A percentile compares a stretch with the other conserved stretches of the same genome.
Evolutionary conservation across 2,113 vertebrate species (phyloP).

Genomic region (Typhlomys cinereus): DNA sequence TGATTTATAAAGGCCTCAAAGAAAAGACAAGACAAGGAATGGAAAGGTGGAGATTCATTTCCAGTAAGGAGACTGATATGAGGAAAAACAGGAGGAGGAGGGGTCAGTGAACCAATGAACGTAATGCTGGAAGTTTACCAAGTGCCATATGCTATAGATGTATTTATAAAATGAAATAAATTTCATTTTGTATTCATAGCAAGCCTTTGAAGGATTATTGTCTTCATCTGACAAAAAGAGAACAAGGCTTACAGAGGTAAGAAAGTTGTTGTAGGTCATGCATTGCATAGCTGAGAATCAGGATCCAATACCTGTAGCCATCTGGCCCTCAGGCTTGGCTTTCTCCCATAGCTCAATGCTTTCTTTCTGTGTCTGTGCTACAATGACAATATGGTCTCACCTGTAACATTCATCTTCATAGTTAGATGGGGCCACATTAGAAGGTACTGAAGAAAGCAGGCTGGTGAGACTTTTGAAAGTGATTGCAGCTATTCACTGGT

Average conservation of each 20-base stretch:
- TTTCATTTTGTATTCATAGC: background rate
- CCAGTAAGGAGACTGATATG: background rate
- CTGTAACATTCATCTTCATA: too few species aligned
- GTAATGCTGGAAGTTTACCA: background rate
- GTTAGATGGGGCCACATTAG: too few species aligned
- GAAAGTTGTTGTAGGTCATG: background rate
- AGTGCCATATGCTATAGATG: background rate
- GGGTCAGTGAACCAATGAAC: too few species aligned
- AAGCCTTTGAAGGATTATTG: background rate
- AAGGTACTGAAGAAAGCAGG: too few species aligned
- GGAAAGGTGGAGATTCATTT: background rate
- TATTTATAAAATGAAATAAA: background rate
- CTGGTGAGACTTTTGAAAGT: too few species aligned
- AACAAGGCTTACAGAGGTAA: background rate
- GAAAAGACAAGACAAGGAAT: background rate
- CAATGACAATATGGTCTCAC: too few species aligned
- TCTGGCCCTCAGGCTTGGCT: background rate
- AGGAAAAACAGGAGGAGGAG: background rate
- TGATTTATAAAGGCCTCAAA: background rate
- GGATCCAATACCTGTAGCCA: background rate
- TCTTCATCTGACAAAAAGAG: background rate
- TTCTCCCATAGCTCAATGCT: background rate
- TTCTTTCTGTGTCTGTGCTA: background rate
- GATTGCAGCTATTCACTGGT: too few species aligned
- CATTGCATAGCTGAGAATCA: background rate